Conservation (phyloP, 92 coral and sea anemone genomes). For the Desmophyllum pertusum region DNA sequence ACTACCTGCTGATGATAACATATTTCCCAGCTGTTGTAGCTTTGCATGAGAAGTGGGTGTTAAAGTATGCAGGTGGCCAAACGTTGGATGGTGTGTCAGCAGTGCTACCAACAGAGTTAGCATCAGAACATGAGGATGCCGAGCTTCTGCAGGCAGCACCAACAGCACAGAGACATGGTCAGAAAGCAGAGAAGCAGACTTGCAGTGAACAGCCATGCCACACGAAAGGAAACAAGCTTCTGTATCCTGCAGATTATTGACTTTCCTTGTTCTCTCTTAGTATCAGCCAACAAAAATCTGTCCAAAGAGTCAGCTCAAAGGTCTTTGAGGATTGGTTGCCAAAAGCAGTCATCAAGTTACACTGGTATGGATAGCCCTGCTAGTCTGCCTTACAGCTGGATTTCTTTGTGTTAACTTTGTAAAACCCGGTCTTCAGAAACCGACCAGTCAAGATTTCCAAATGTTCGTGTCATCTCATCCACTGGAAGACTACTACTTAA, state of each 20-base stretch:
- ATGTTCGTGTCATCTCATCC: slow-evolving; percentile 80
- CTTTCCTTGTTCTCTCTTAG: slow-evolving; percentile 73
- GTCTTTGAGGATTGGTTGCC: slow-evolving; percentile 84
- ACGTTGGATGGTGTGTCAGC: neutral
- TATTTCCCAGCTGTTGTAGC: slow-evolving; percentile 90
- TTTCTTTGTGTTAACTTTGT: slow-evolving; percentile 77
- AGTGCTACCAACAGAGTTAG: neutral
- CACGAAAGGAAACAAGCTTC: neutral
- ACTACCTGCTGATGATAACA: slow-evolving; percentile 89
- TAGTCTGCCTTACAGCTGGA: slow-evolving; percentile 80
- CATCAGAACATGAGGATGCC: neutral
- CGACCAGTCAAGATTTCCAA: slow-evolving; percentile 85
- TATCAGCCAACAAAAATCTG: slow-evolving; percentile 36
- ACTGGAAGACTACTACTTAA: slow-evolving; percentile 81
- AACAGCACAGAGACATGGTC: slow-evolving; percentile 27
- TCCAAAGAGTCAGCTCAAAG: slow-evolving; percentile 52
- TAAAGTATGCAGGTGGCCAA: slow-evolving; percentile 56
- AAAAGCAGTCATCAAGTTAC: slow-evolving; percentile 64
- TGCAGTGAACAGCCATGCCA: neutral
- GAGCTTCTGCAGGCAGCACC: neutral
- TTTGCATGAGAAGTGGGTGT: slow-evolving; percentile 79
- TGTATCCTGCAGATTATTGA: slow-evolving; percentile 58
- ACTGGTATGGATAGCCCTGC: slow-evolving; percentile 74
- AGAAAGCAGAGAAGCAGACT: neutral
- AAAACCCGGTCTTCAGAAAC: slow-evolving; percentile 74